Conservation (phyloP, 1,140 invertebrate genomes). For the Macrocentrus cingulum region DNA sequence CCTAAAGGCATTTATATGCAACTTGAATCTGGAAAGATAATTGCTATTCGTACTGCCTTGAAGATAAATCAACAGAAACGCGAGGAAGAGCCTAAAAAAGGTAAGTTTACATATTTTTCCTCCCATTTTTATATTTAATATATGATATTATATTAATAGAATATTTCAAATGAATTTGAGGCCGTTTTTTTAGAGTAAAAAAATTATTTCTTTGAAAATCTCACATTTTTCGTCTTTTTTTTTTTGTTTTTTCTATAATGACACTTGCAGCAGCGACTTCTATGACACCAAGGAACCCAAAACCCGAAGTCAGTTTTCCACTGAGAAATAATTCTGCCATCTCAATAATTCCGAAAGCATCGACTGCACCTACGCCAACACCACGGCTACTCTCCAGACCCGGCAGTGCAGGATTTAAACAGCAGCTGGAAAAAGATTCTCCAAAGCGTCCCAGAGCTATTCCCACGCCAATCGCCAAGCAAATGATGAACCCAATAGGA, state of each 20-base stretch:
- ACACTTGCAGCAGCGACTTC: conserved; percentile 55
- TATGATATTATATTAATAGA: no score
- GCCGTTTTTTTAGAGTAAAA: no score
- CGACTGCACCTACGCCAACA: conserved; percentile 44
- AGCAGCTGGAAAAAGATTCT: conserved; percentile 46
- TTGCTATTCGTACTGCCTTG: conserved; percentile 84
- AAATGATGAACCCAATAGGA: conserved; percentile 46
- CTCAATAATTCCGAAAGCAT: conserved; percentile 65
- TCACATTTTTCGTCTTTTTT: no score
- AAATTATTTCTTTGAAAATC: no score
- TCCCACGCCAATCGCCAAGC: conserved; percentile 49
- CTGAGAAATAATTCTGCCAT: conserved; percentile 70
- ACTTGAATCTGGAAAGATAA: conserved; percentile 92
- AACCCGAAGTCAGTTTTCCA: conserved; percentile 61
- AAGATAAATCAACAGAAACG: conserved; percentile 69
- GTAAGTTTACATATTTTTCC: conserved; percentile 37
- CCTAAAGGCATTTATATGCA: conserved; percentile 96
- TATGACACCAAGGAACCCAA: conserved; percentile 55
- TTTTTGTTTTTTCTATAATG: conserved; percentile 36
- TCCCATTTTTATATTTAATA: no score
- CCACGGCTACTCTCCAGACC: conserved; percentile 45
- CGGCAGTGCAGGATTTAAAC: conserved; percentile 47
- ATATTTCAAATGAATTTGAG: no score
- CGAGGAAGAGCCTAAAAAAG: conserved; percentile 63
- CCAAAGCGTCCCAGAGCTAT: conserved; percentile 50